Conservation (phyloP, 2,797 vertebrate species). For the Alectoris magna region DNA sequence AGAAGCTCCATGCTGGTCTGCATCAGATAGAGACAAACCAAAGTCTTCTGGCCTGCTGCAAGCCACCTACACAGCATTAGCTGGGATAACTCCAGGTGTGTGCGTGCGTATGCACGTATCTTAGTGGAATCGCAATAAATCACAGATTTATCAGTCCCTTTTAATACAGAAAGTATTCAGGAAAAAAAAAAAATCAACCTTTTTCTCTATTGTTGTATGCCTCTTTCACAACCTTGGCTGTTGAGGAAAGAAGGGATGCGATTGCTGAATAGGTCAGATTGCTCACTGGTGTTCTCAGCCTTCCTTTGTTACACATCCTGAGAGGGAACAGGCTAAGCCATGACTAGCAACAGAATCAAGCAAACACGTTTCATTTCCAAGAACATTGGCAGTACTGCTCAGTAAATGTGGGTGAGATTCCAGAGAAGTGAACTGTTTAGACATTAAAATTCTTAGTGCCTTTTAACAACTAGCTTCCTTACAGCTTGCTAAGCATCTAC, state of each 20-base stretch:
- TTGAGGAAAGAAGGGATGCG: neutral
- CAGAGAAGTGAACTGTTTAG: neutral
- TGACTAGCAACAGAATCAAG: neutral
- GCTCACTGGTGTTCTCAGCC: neutral
- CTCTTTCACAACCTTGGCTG: neutral
- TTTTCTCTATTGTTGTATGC: accelerated
- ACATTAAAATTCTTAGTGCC: neutral
- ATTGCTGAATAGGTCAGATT: neutral
- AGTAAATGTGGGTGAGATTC: neutral
- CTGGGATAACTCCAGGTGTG: accelerated
- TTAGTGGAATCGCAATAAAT: neutral
- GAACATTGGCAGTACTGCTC: neutral
- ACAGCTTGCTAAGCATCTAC: neutral
- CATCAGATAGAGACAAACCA: neutral
- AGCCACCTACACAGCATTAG: too few relatives aligned
- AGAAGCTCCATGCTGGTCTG: accelerated
- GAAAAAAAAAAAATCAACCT: neutral
- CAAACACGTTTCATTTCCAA: neutral
- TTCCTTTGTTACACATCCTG: neutral
- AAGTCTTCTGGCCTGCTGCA: neutral
- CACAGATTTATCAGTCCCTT: neutral
- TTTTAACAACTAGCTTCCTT: neutral
- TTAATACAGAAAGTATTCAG: neutral
- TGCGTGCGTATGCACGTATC: accelerated
- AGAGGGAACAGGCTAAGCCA: neutral